Evolutionary conservation across 2,888 invertebrate genomes (phyloP).

Genomic region (Amblyjoppa proteus): DNA sequence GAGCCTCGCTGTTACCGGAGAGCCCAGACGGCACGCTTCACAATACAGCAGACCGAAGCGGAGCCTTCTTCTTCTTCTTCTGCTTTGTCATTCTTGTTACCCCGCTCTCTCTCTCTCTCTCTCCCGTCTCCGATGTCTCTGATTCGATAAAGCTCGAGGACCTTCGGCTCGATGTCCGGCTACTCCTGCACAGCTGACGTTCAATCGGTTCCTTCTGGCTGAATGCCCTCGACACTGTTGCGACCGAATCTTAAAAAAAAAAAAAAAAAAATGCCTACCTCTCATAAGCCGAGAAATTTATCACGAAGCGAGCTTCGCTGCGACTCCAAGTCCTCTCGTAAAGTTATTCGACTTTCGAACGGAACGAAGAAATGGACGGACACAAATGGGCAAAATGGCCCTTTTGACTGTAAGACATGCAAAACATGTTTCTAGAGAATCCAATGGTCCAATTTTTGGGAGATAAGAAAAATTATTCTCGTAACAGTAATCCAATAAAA

Average conservation of each 20-base stretch:
- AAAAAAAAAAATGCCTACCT: not conserved
- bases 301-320: not conserved
- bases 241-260: not conserved
- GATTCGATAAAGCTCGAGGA: slow-evolving; percentile 16
- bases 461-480: too few relatives aligned
- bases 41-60: slow-evolving; percentile 14
- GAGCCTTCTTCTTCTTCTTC: not conserved
- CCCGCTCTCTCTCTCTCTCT: not conserved
- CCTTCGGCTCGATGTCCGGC: slow-evolving; percentile 19
- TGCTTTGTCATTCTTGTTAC: slow-evolving; percentile 13
- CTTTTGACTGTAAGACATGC: too few relatives aligned
- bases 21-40: slow-evolving; percentile 17
- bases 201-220: slow-evolving; percentile 18
- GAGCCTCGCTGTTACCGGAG: slow-evolving; percentile 18
- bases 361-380: not conserved
- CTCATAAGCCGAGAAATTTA: not conserved
- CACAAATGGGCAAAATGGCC: too few relatives aligned
- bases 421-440: too few relatives aligned
- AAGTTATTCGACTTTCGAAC: not conserved
- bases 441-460: too few relatives aligned
- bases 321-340: not conserved
- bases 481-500: too few relatives aligned
- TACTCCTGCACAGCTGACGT: slow-evolving; percentile 30
- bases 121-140: slow-evolving; percentile 8
- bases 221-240: not conserved